phyloP scores from a whole-genome alignment of 2,113 vertebrate genomes.

The Pardalotus punctatus region DNA sequence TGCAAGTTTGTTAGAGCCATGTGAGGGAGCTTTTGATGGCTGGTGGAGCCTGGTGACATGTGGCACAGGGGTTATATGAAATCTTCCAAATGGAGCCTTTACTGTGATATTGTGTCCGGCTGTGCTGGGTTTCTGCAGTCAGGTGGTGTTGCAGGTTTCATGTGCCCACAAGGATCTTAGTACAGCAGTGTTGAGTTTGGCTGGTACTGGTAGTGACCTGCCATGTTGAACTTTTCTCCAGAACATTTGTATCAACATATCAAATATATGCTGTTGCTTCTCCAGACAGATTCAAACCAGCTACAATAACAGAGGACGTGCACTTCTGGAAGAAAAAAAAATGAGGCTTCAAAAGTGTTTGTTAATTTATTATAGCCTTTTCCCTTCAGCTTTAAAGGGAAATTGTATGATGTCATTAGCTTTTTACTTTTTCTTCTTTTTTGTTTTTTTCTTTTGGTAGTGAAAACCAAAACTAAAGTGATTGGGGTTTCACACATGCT shows the following conservation, averaged over 20 bases:
- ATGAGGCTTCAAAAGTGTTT: not conserved
- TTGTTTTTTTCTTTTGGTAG: not conserved
- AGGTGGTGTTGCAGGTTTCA: not conserved
- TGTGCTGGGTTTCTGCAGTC: not conserved
- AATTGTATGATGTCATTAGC: not conserved
- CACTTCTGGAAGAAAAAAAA: not conserved
- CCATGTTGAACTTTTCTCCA: not conserved
- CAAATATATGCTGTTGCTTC: not conserved
- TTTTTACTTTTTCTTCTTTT: not conserved
- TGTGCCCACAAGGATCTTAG: not conserved
- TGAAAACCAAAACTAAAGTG: slow-evolving; percentile 23
- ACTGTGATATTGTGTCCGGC: not conserved
- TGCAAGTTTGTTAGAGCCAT: not conserved
- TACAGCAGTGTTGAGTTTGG: not conserved
- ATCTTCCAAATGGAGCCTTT: not conserved
- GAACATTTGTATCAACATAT: not conserved
- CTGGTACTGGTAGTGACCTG: not conserved
- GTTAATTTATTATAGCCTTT: not conserved
- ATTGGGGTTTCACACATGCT: slow-evolving; percentile 48
- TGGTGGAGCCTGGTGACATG: not conserved
- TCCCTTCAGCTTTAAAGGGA: not conserved
- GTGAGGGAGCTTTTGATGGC: not conserved
- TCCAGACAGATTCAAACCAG: not conserved
- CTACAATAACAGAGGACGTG: not conserved
- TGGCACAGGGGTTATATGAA: not conserved